Percentiles rank a stretch among this genome's conserved stretches.
These are phyloP conservation scores for Epirrhoe tristata DNA, from an alignment of 2,888 invertebrate genomes.

Conservation along the genomic window DNA sequence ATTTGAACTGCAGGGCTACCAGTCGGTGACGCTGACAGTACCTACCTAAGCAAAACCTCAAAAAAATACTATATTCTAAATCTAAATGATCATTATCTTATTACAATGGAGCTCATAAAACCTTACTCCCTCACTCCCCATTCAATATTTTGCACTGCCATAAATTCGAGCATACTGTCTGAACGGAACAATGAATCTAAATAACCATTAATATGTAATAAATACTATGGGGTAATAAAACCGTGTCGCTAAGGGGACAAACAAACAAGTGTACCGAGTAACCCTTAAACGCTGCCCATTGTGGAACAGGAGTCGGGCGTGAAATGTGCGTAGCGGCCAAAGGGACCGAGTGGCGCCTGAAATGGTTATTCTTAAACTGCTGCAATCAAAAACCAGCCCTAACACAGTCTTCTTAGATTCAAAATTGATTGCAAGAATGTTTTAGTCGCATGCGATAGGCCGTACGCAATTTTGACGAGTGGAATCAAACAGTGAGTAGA, in stretches of 20 bases:
- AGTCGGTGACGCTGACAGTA: no score
- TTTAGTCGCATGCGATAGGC: no score
- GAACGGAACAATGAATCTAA: constrained; percentile 83
- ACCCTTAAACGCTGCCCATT: constrained; percentile 75
- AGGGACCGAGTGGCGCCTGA: constrained; percentile 8
- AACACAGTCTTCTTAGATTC: background rate
- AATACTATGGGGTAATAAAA: constrained; percentile 83
- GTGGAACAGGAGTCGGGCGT: constrained; percentile 64
- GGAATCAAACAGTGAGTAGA: background rate
- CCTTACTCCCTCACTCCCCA: constrained; percentile 58
- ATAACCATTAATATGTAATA: constrained; percentile 86
- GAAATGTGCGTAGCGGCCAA: constrained; percentile 58
- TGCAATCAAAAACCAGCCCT: constrained; percentile 13
- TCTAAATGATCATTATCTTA: constrained; percentile 64
- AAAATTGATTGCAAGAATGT: background rate
- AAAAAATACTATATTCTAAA: constrained; percentile 42
- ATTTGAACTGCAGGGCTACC: no score
- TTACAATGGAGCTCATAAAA: constrained; percentile 65
- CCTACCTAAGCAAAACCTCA: background rate
- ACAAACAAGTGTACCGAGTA: constrained; percentile 81
- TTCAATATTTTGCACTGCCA: constrained; percentile 78
- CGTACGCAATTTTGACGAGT: background rate
- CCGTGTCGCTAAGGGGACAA: constrained; percentile 77
- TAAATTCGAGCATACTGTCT: constrained; percentile 84
- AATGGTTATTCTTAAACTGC: constrained; percentile 12